Evolutionary conservation across 2,797 vertebrate genomes (phyloP).

Genomic region (Cephalopachus bancanus): DNA sequence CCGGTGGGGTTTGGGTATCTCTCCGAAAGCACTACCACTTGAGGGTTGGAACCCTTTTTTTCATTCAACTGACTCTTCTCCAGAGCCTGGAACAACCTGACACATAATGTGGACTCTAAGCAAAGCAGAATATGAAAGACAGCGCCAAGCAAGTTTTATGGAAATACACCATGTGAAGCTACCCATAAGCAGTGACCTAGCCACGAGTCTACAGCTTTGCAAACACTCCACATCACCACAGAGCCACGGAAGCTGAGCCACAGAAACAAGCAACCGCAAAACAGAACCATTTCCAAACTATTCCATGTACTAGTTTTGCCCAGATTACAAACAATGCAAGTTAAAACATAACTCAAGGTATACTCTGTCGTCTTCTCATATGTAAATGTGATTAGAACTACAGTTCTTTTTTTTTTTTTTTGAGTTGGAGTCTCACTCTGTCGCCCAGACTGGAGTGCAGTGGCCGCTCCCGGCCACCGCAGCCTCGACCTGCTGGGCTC

Average conservation of each 20-base stretch:
- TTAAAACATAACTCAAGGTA: slow-evolving; percentile 59
- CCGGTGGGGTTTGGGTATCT: too few relatives aligned
- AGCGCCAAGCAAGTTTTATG: not conserved
- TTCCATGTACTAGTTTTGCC: slow-evolving; percentile 28
- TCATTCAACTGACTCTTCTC: not conserved
- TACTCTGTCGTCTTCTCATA: not conserved
- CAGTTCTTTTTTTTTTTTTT: not conserved
- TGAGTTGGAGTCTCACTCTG: too few relatives aligned
- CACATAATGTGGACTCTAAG: not conserved
- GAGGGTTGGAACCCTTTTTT: not conserved
- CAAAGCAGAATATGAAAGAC: slow-evolving; percentile 57
- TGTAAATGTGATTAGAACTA: not conserved
- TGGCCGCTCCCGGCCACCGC: too few relatives aligned
- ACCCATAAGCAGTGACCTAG: slow-evolving; percentile 10
- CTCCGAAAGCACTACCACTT: not conserved
- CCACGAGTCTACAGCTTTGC: not conserved
- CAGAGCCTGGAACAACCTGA: too few relatives aligned
- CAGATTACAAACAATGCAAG: slow-evolving; percentile 7
- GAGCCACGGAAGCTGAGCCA: slow-evolving; percentile 18
- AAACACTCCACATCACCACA: not conserved
- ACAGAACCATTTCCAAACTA: slow-evolving; percentile 38
- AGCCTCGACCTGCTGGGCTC: too few relatives aligned
- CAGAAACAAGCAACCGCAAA: slow-evolving; percentile 54
- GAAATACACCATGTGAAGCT: slow-evolving; percentile 47
- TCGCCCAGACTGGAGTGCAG: too few relatives aligned